phyloP scores from a whole-genome alignment of 1,140 invertebrate genomes.

The Mylabris phalerata region DNA sequence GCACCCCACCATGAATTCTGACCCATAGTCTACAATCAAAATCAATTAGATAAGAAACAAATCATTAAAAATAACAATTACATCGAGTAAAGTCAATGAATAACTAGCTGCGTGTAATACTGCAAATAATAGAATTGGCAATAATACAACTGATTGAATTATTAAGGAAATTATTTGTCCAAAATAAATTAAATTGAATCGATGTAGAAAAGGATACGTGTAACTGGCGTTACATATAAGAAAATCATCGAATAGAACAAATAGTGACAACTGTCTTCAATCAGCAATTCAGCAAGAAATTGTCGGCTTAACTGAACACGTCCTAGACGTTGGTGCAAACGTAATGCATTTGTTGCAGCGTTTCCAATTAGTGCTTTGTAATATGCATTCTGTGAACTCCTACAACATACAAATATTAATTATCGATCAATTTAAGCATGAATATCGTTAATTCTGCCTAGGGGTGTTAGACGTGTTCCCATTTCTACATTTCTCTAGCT shows the following conservation, averaged over 20 bases:
- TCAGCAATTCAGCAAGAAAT: slow-evolving; percentile 69
- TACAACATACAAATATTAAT: slow-evolving; percentile 42
- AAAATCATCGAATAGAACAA: slow-evolving; percentile 92
- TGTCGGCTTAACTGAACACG: slow-evolving; percentile 70
- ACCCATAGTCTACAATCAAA: slow-evolving; percentile 65
- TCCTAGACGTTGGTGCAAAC: slow-evolving; percentile 88
- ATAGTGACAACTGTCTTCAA: slow-evolving; percentile 96
- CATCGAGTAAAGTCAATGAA: slow-evolving; percentile 79
- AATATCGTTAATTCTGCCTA: not conserved
- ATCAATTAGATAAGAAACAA: slow-evolving; percentile 20
- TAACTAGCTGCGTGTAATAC: slow-evolving; percentile 86
- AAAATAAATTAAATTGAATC: no score
- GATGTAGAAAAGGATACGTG: slow-evolving; percentile 66
- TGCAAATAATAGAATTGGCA: slow-evolving; percentile 85
- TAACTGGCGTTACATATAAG: slow-evolving; percentile 78
- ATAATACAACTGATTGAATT: slow-evolving; percentile 61
- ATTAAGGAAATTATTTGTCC: slow-evolving; percentile 47
- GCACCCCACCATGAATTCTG: slow-evolving; percentile 83
- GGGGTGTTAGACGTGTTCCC: not conserved
- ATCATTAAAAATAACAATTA: slow-evolving; percentile 53
- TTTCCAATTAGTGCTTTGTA: slow-evolving; percentile 86
- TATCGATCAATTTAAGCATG: slow-evolving; percentile 4
- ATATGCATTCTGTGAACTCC: slow-evolving; percentile 77
- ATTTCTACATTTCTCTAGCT: no score
- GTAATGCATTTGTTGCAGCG: slow-evolving; percentile 86